Base-by-base conservation (phyloP, 1,140 invertebrate genomes). In the Drosophila persimilis region DNA sequence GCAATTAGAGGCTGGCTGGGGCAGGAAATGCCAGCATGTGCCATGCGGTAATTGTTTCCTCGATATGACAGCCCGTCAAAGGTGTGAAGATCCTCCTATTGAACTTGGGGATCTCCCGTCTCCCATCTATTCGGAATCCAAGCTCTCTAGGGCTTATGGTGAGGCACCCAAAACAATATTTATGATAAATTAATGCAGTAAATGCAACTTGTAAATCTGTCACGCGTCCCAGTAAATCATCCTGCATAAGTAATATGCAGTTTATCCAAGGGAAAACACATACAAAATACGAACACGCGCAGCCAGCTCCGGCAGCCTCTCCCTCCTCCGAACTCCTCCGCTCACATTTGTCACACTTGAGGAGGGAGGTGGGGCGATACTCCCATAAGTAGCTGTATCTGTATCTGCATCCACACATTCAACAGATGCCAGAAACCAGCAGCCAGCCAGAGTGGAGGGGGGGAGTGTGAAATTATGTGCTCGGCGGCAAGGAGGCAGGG, bases 161-260 rank as follows among this genome's bases (percentile, higher is more conserved):
- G 20, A 20, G 20, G 24, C 20, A 24, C 31, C 24, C n/a, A 41
- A 31, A 39, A 26, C 54, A 58, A 48, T 80, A 75, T 69, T 81
- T 83, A 88, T 88, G 78, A 88, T 89, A 67, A 88, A 88, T 88
- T 73, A 89, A 75, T 77, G 84, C 76, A 64, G 75, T 89, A 80
- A 88, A 79, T 80, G 69, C 84, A 89, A 84, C 84, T 84, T 88
- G 84, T 88, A 88, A 88, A 88, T 88, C 84, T 88, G 84, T 88
- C 84, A 88, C 76, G 79, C 84, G 79, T 89, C 84, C 26, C 84
- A 80, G 75, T 88, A 88, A 88, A 88, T 88, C 83, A 88, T 86
- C 48, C 55, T 61, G 77, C 81, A 85, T 77, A 85, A 85, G 81
- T 80, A 86, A 85, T 77, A 80, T 86, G 73, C 73, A 81, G 81